Percentiles rank a stretch among this genome's conserved stretches.
phyloP scores from a whole-genome alignment of 2,797 vertebrate genomes.

The Pseudomugil gertrudae region DNA sequence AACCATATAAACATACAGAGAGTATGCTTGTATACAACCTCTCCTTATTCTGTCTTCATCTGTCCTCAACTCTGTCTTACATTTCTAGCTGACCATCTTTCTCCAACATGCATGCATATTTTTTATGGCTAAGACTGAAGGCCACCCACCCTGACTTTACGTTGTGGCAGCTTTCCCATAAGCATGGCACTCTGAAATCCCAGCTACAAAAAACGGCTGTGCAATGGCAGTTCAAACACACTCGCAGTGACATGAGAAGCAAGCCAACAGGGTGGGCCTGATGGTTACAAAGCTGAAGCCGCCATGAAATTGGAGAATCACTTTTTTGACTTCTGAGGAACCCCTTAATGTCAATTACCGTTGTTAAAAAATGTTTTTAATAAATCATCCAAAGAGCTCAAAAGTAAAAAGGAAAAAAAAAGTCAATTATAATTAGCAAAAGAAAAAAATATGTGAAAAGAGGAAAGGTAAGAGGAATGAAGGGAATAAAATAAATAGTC shows the following conservation, averaged over 20 bases:
- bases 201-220: constrained; percentile 62
- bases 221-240: constrained; percentile 30
- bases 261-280: constrained; percentile 55
- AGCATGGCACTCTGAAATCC: constrained; percentile 60
- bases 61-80: constrained; percentile 22
- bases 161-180: constrained; percentile 56
- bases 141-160: constrained; percentile 73
- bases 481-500: constrained; percentile 21
- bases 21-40: constrained; percentile 7
- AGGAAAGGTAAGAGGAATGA: constrained; percentile 9
- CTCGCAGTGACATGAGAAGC: constrained; percentile 42
- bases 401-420: constrained; percentile 3
- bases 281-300: constrained; percentile 64
- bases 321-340: constrained; percentile 70
- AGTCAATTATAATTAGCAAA: not conserved
- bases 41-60: constrained; percentile 23
- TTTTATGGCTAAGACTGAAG: constrained; percentile 62
- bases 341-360: constrained; percentile 68
- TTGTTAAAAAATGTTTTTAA: constrained; percentile 51
- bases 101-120: constrained; percentile 11
- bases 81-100: constrained; percentile 25
- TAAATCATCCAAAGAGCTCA: constrained; percentile 53
- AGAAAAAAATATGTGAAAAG: constrained; percentile 20
- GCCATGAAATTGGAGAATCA: constrained; percentile 75
- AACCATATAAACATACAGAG: constrained; percentile 9